phyloP scores from a whole-genome alignment of 2,113 vertebrate genomes.

The Euleptes europaea region DNA sequence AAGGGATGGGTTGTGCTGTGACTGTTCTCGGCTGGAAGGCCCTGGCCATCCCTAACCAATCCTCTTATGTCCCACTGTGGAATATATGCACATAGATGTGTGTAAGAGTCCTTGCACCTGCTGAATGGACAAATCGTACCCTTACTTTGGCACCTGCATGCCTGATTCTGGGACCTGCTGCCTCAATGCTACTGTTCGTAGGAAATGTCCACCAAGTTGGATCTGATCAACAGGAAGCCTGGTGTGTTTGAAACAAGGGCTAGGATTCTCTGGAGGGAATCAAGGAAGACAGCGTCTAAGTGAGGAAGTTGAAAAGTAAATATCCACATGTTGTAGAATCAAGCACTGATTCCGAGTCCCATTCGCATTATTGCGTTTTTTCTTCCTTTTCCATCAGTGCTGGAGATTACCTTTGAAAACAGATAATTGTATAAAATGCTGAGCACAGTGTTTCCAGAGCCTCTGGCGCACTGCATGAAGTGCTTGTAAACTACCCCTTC shows the following conservation, averaged over 20 bases:
- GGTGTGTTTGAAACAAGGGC: slow-evolving; percentile 28
- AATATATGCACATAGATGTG: neutral
- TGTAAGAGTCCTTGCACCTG: neutral
- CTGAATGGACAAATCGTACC: neutral
- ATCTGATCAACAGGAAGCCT: neutral
- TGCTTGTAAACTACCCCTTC: slow-evolving; percentile 55
- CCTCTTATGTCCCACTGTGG: neutral
- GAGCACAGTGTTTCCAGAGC: slow-evolving; percentile 55
- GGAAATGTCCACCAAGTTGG: accelerated
- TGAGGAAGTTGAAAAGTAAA: slow-evolving; percentile 20
- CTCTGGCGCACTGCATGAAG: slow-evolving; percentile 55
- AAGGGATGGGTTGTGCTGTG: neutral
- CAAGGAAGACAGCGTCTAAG: neutral
- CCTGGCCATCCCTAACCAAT: neutral
- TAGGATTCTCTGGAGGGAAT: slow-evolving; percentile 11
- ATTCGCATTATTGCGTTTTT: slow-evolving; percentile 39
- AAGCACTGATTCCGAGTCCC: slow-evolving; percentile 21
- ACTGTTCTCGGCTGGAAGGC: neutral
- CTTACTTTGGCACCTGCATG: neutral
- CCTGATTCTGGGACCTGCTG: neutral
- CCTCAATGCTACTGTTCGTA: neutral
- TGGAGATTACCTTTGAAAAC: slow-evolving; percentile 63
- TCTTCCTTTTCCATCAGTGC: slow-evolving; percentile 58
- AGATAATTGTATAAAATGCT: slow-evolving; percentile 66
- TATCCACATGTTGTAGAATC: slow-evolving; percentile 27